Base-by-base conservation (phyloP, 2,888 invertebrate species). In the Danaus chrysippus region DNA sequence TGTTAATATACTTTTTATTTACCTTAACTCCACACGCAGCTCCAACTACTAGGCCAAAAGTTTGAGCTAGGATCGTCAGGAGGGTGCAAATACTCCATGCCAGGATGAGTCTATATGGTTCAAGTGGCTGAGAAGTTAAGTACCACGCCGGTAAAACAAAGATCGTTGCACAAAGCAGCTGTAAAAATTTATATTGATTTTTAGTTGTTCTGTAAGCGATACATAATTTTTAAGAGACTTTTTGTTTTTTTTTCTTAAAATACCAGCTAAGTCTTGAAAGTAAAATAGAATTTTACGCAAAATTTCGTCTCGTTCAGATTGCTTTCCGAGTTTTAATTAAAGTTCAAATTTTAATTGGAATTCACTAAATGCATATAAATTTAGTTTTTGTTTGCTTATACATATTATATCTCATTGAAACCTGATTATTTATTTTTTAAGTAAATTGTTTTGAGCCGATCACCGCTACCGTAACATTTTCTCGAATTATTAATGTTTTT, bases 61-160 rank as follows among this genome's bases (percentile, higher is more conserved):
- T 94, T 79, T 97, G 96, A 0, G 95, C 95, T 10, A 96, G 91
- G 11, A 96, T 91, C 0, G 95, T 93, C 13, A 95, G 91, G 56
- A 95, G 87, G 1, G 93, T 91, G 68, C 94, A 94, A 15, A 96
- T 85, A 0, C 92, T 73, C 92, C 96, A 94, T 49, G 94, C 93
- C 79, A 94, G 85, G 1, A 91, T 83, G 74, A 95, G 92, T 42
- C 95, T 87, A 58, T 89, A 73, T 2, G 82, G 72, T 23, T 95
- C 95, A 66, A 92, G 72, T 0, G 95, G 95, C 75, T 97, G 96
- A 0, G 94, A 94, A 0, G 96, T 96, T 92, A 97, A 91, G 81
- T 92, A 95, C 87, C 96, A 97, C 0, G 95, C 93, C 23, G 96
- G 94, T 42, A 93, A 80, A 19, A 95, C 84, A 74, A 96, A 96